These are phyloP conservation scores for Clarias batrachus DNA, from an alignment of 2,113 vertebrate species.

Conservation along the genomic window DNA sequence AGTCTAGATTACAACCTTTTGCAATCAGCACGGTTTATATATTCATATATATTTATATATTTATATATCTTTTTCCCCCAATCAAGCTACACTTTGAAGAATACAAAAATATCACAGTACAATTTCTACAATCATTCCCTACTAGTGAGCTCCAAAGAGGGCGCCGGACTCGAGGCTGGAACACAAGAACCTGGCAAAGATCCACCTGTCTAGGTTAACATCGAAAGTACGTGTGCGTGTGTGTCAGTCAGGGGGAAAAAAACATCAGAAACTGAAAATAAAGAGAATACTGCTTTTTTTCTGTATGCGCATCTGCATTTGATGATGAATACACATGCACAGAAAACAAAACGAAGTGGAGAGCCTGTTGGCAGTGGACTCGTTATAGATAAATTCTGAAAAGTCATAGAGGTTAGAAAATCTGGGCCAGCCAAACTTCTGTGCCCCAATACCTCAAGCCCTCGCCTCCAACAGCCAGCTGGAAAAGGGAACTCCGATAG, in stretches of 20 bases:
- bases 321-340: background rate
- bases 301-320: background rate
- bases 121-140: constrained; percentile 72
- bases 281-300: constrained; percentile 6
- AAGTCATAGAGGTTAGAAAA: constrained; percentile 11
- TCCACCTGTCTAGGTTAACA: constrained; percentile 42
- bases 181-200: constrained; percentile 57
- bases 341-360: background rate
- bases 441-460: constrained; percentile 49
- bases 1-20: constrained; percentile 72
- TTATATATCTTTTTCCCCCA: constrained; percentile 60
- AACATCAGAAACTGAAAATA: background rate
- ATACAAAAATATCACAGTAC: constrained; percentile 84
- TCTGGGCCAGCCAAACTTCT: constrained; percentile 61
- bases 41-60: constrained; percentile 55
- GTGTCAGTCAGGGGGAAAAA: background rate
- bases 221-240: background rate
- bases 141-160: constrained; percentile 62
- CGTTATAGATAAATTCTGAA: background rate
- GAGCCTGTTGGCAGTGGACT: constrained; percentile 34
- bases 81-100: constrained; percentile 75
- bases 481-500: constrained; percentile 59
- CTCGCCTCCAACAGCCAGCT: constrained; percentile 50
- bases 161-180: constrained; percentile 53
- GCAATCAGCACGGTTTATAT: constrained; percentile 67